Conservation (phyloP, 2,888 invertebrate genomes). For the Eledone cirrhosa region DNA sequence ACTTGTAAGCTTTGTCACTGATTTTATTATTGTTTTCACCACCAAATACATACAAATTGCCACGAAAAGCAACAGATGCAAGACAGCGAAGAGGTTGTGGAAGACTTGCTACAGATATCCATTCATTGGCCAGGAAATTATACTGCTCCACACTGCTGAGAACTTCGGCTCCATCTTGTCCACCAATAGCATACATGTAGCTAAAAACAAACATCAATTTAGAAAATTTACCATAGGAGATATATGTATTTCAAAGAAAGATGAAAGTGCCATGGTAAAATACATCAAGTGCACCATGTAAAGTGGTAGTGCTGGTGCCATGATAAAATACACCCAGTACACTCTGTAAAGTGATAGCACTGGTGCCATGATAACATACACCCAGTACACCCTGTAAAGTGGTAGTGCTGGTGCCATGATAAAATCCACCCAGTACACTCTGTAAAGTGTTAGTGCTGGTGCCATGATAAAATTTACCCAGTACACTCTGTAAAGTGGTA, state of each 20-base stretch:
- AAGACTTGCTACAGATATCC: slow-evolving; percentile 65
- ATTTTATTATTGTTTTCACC: slow-evolving; percentile 56
- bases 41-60: slow-evolving; percentile 63
- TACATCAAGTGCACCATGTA: too few relatives aligned
- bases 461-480: too few relatives aligned
- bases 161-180: slow-evolving; percentile 68
- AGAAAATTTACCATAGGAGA: not conserved
- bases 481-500: too few relatives aligned
- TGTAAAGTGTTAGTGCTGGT: too few relatives aligned
- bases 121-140: slow-evolving; percentile 68
- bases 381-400: too few relatives aligned
- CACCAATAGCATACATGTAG: slow-evolving; percentile 69
- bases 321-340: too few relatives aligned
- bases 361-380: too few relatives aligned
- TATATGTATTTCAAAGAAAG: not conserved
- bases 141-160: slow-evolving; percentile 69
- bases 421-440: too few relatives aligned
- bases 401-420: too few relatives aligned
- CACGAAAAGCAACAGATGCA: slow-evolving; percentile 56
- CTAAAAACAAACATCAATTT: slow-evolving; percentile 42
- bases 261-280: not conserved
- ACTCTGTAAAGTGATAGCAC: too few relatives aligned
- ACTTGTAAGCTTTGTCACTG: slow-evolving; percentile 53
- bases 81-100: slow-evolving; percentile 58
- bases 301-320: too few relatives aligned